A percentile compares a stretch with the other conserved stretches of the same genome.
Evolutionary conservation across 2,888 invertebrate genomes (phyloP).

Genomic region (Hoplodrina blanda): DNA sequence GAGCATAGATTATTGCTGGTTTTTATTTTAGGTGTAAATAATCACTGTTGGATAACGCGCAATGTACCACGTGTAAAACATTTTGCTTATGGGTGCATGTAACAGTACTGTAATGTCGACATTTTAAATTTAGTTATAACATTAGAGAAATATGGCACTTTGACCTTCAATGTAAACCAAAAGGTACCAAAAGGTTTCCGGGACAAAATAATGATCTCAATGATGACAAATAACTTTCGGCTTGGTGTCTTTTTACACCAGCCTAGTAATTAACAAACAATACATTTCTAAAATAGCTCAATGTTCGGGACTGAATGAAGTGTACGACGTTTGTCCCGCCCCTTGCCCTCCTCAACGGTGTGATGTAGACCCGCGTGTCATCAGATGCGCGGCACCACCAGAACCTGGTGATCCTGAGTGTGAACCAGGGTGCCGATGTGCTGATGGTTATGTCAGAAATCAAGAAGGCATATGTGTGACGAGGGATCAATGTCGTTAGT

Average conservation of each 20-base stretch:
- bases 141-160: no score
- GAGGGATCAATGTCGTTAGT: conserved; percentile 50
- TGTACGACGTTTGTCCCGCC: conserved; percentile 62
- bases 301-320: conserved; percentile 60
- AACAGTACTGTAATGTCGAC: no score
- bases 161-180: not conserved
- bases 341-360: conserved; percentile 66
- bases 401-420: conserved; percentile 67
- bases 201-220: no score
- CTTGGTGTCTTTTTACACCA: not conserved
- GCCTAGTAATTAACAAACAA: not conserved
- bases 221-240: no score
- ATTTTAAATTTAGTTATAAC: no score
- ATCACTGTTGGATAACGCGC: no score
- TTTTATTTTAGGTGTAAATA: no score
- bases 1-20: no score
- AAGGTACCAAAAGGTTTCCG: no score
- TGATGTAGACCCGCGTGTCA: conserved; percentile 62
- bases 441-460: conserved; percentile 63
- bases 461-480: conserved; percentile 58
- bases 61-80: no score
- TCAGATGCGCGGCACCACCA: conserved; percentile 64
- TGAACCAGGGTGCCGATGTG: conserved; percentile 70
- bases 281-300: conserved; percentile 34
- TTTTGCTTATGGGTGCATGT: no score